These are phyloP conservation scores for Smutsia temminckii DNA, from an alignment of 2,797 vertebrate species.

Conservation along the genomic window DNA sequence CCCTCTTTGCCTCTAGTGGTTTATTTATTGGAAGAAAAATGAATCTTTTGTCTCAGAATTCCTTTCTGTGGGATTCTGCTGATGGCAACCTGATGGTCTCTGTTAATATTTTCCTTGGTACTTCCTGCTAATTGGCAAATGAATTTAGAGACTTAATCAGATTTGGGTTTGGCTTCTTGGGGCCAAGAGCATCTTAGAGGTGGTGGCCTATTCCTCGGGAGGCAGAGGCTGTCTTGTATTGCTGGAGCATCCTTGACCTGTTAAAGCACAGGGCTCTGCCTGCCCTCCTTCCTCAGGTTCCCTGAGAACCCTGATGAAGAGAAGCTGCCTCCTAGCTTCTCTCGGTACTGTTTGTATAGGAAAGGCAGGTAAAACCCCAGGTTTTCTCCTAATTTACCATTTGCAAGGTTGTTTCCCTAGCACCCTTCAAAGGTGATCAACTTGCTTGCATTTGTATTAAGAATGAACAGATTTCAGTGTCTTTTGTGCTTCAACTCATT, in stretches of 20 bases:
- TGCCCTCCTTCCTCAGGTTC: fast-evolving
- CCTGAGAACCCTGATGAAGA: fast-evolving
- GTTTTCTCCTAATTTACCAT: no score
- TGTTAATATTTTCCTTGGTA: not conserved
- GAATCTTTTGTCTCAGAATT: not conserved
- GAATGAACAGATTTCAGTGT: not conserved
- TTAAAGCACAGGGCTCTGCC: fast-evolving
- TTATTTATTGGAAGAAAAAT: not conserved
- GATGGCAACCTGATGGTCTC: not conserved
- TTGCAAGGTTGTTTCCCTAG: not conserved
- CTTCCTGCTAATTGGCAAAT: not conserved
- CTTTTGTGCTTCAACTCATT: not conserved
- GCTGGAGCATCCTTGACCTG: fast-evolving
- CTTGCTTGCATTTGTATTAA: not conserved
- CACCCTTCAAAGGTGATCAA: not conserved
- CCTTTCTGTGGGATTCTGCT: not conserved
- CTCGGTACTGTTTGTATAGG: fast-evolving
- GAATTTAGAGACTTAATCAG: not conserved
- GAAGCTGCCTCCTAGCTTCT: not conserved
- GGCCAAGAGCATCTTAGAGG: not conserved
- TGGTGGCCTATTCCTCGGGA: fast-evolving
- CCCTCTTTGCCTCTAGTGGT: not conserved
- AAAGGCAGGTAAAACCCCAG: fast-evolving
- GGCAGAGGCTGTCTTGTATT: fast-evolving
- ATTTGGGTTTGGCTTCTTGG: not conserved